phyloP scores from a whole-genome alignment of 2,888 invertebrate genomes.

The Sarcophaga subvicina region DNA sequence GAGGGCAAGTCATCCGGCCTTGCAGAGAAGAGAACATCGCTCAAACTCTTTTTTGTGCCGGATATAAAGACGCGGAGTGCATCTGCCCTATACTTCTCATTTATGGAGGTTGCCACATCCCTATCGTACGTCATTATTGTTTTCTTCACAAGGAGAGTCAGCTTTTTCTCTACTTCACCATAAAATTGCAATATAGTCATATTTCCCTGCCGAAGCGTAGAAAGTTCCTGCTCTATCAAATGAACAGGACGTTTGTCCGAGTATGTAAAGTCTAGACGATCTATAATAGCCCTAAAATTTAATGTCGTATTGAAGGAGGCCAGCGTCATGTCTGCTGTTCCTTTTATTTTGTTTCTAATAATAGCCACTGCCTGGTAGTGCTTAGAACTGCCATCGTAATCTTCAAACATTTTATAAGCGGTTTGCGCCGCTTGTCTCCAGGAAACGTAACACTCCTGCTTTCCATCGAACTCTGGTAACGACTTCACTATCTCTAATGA shows the following conservation, averaged over 20 bases:
- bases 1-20: conserved; percentile 50
- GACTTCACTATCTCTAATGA: conserved; percentile 41
- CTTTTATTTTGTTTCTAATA: not conserved
- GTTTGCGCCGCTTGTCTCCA: conserved; percentile 43
- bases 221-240: conserved; percentile 49
- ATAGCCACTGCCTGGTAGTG: conserved; percentile 35
- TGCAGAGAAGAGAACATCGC: conserved; percentile 57
- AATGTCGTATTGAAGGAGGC: conserved; percentile 22
- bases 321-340: not conserved
- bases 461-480: conserved; percentile 26
- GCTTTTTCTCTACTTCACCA: conserved; percentile 57
- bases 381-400: conserved; percentile 40
- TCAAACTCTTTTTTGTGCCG: conserved; percentile 48
- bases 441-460: conserved; percentile 40
- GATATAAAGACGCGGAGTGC: conserved; percentile 61
- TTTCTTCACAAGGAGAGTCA: conserved; percentile 67
- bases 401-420: conserved; percentile 41
- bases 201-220: conserved; percentile 53
- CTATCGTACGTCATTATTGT: conserved; percentile 63
- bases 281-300: conserved; percentile 34
- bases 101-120: conserved; percentile 51
- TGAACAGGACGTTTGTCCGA: conserved; percentile 13
- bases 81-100: conserved; percentile 66
- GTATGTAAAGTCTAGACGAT: conserved; percentile 23
- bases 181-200: too few species aligned